These are phyloP conservation scores for Drosophila kanekoi DNA, from an alignment of 2,888 invertebrate genomes.

Conservation along the genomic window DNA sequence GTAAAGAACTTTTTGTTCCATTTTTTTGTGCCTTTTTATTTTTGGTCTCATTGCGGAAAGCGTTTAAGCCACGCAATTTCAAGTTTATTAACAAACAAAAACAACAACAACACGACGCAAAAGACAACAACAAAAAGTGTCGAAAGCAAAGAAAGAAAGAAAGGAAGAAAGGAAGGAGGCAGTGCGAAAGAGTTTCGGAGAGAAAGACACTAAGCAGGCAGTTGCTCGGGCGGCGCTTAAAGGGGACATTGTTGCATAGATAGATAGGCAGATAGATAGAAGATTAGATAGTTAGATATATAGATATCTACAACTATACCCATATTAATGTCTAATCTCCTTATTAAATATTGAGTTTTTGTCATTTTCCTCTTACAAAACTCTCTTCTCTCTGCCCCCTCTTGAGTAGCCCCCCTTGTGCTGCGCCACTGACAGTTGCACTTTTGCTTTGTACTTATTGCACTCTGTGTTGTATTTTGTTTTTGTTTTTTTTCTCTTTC, in stretches of 20 bases:
- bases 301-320: too few species aligned
- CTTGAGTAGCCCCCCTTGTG: neutral
- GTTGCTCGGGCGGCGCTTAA: neutral
- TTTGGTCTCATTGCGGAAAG: slow-evolving; percentile 54
- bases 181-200: too few species aligned
- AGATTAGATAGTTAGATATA: too few species aligned
- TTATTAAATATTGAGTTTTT: too few species aligned
- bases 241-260: neutral
- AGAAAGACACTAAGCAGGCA: neutral
- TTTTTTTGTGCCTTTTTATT: slow-evolving; percentile 14
- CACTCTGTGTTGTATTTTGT: slow-evolving; percentile 24
- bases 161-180: slow-evolving; percentile 1
- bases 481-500: slow-evolving; percentile 6
- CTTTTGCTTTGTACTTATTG: slow-evolving; percentile 36
- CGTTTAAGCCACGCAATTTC: slow-evolving; percentile 40
- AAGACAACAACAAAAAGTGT: slow-evolving; percentile 11
- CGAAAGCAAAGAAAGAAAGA: slow-evolving; percentile 21
- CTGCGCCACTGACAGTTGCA: slow-evolving; percentile 13
- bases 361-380: rapidly evolving
- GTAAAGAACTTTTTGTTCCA: slow-evolving; percentile 34
- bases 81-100: slow-evolving; percentile 49
- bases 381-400: too few species aligned
- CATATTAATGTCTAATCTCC: too few species aligned
- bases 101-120: slow-evolving; percentile 28
- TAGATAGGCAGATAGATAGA: too few species aligned